Percentiles rank a stretch among this genome's conserved stretches.
These are phyloP conservation scores for Orchesella cincta DNA, from an alignment of 1,140 invertebrate genomes.

Conservation along the genomic window DNA sequence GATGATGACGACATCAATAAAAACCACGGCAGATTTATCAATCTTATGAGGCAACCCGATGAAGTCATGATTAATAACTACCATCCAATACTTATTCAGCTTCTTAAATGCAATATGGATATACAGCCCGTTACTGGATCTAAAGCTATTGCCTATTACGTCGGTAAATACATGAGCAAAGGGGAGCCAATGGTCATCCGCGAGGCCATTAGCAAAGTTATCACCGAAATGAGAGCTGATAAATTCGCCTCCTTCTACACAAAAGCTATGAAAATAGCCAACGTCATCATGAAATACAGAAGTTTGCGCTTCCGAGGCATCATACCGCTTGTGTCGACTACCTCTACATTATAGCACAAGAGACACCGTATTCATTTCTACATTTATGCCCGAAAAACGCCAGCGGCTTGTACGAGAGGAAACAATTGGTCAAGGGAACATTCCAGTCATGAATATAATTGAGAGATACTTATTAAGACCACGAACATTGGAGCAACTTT, in stretches of 20 bases:
- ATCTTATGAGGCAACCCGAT: background rate
- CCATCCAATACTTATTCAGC: conserved; percentile 50
- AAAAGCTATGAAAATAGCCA: conserved; percentile 23
- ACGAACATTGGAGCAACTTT: background rate
- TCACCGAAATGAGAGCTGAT: conserved; percentile 41
- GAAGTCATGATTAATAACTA: conserved; percentile 52
- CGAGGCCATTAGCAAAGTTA: conserved; percentile 50
- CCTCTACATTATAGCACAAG: background rate
- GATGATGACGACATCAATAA: conserved; percentile 11
- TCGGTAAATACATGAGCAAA: conserved; percentile 57
- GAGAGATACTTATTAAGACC: background rate
- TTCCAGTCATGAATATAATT: background rate
- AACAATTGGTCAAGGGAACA: background rate
- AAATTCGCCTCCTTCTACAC: background rate
- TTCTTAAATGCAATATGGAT: conserved; percentile 55
- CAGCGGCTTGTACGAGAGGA: background rate
- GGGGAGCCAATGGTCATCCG: conserved; percentile 52
- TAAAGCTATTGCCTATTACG: conserved; percentile 56
- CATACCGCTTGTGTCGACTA: conserved; percentile 38
- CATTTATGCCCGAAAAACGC: background rate
- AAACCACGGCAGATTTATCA: conserved; percentile 22
- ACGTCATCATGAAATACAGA: conserved; percentile 32
- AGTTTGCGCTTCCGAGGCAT: conserved; percentile 44
- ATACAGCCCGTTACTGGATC: conserved; percentile 51
- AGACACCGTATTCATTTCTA: background rate